These are phyloP conservation scores for Limnodromus scolopaceus DNA, from an alignment of 2,797 vertebrate genomes.

Conservation along the genomic window DNA sequence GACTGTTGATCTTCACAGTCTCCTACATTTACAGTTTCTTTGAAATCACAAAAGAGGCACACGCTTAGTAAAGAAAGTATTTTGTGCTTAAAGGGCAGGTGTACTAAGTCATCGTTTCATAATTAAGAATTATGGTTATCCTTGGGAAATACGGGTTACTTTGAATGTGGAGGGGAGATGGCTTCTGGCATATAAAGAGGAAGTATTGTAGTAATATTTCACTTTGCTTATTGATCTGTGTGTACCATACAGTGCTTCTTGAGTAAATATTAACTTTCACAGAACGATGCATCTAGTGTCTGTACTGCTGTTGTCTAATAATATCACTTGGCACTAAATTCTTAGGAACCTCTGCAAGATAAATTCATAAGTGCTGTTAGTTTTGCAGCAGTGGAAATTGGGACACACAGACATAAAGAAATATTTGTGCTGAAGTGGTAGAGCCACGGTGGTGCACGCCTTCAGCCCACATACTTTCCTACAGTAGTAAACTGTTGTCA, in stretches of 20 bases:
- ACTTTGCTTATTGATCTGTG: neutral
- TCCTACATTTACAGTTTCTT: neutral
- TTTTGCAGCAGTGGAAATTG: neutral
- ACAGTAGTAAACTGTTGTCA: neutral
- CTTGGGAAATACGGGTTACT: constrained; percentile 9
- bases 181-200: neutral
- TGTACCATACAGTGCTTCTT: neutral
- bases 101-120: neutral
- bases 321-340: neutral
- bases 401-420: neutral
- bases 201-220: neutral
- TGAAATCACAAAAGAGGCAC: constrained; percentile 3
- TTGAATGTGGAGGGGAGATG: neutral
- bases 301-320: neutral
- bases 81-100: neutral
- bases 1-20: constrained; percentile 3
- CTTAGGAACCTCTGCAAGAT: neutral
- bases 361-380: neutral
- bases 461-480: neutral
- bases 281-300: neutral
- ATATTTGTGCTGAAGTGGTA: neutral
- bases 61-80: neutral
- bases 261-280: neutral
- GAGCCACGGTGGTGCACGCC: neutral
- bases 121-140: constrained; percentile 1